Evolutionary conservation across 2,797 vertebrate genomes (phyloP), one percentile per base, ranked within the genome.

Genomic region (Mormyrus proboscirostris): DNA sequence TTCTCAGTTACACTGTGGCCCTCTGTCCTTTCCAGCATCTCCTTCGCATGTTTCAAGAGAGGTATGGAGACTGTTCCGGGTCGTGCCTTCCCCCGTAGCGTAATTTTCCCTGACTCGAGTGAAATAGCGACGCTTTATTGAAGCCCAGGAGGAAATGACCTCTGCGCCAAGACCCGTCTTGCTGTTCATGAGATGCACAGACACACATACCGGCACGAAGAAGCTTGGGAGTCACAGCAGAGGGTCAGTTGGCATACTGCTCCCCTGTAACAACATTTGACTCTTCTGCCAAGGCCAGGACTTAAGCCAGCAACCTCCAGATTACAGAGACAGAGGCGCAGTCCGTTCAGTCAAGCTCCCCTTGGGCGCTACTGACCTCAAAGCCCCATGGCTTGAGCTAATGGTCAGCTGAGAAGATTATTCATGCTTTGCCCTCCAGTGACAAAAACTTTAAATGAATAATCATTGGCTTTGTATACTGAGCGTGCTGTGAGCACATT

Each of bases 381-480:
- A 79, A 47, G 14, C 73, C 73, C 29, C 65, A 38, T 5, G 65
- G 65, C 65, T 79, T 47, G 38, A 79, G 73, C 19, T 79, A 41
- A 47, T 79, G 73, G 73, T 19, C 73, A 79, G 38, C 38, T 47
- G 73, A 79, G 73, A 79, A 79, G 73, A 79, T 79, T 79, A 41
- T 79, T 47, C 73, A 79, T 47, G 12, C 65, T 73, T 73, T 73
- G 65, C 73, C 73, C 73, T 79, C 73, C 16, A 47, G 41, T 44
- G 73, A 79, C 73, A 41, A 47, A 41, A 29, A 79, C 41, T 41
- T 79, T 47, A 79, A 79, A 79, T 79, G 73, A 79, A 79, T 79
- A 79, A 79, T 79, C 38, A 79, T 79, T 79, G 38, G 19, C 73
- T 41, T 79, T 79, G 73, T n/a, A 79, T 79, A 79, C 38, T 79